A percentile compares a stretch with the other conserved stretches of the same genome.
Conservation (phyloP, 2,797 vertebrate genomes). For the Geotrypetes seraphini region DNA sequence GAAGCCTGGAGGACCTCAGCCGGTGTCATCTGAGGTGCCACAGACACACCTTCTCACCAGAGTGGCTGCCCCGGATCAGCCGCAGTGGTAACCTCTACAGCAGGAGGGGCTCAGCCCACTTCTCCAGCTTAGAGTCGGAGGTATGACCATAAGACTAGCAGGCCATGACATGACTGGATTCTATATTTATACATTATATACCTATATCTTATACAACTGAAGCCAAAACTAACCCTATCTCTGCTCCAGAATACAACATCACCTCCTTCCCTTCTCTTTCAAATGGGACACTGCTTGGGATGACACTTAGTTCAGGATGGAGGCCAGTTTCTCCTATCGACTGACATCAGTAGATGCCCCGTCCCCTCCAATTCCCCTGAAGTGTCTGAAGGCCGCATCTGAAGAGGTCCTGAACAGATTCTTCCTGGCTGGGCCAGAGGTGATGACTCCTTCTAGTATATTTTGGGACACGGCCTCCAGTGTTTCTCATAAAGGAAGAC, state of each 20-base stretch:
- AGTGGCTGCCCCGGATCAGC: conserved; percentile 38
- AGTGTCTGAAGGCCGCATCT: conserved; percentile 8
- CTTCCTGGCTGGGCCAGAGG: conserved; percentile 16
- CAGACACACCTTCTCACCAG: conserved; percentile 41
- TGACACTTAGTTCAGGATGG: neutral
- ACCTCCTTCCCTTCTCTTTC: neutral
- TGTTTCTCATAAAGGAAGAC: neutral
- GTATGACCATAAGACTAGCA: conserved; percentile 50
- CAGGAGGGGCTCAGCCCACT: conserved; percentile 74
- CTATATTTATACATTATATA: too few relatives aligned
- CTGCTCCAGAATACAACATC: neutral
- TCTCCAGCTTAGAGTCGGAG: conserved; percentile 76
- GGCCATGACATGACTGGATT: neutral
- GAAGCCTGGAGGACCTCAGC: conserved; percentile 67
- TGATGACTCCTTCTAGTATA: conserved; percentile 1
- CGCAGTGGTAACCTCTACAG: conserved; percentile 78
- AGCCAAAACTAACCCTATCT: conserved; percentile 8
- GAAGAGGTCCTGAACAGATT: conserved; percentile 3
- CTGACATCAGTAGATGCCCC: neutral
- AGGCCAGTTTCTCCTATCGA: conserved; percentile 5
- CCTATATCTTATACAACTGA: conserved; percentile 2
- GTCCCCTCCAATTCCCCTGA: neutral
- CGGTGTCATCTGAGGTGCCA: conserved; percentile 57
- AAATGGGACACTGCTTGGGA: conserved; percentile 7
- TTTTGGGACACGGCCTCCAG: neutral